Percentiles rank a stretch among this genome's conserved stretches.
Evolutionary conservation across 2,888 invertebrate species (phyloP).

Genomic region (Pyrrhosoma nymphula): DNA sequence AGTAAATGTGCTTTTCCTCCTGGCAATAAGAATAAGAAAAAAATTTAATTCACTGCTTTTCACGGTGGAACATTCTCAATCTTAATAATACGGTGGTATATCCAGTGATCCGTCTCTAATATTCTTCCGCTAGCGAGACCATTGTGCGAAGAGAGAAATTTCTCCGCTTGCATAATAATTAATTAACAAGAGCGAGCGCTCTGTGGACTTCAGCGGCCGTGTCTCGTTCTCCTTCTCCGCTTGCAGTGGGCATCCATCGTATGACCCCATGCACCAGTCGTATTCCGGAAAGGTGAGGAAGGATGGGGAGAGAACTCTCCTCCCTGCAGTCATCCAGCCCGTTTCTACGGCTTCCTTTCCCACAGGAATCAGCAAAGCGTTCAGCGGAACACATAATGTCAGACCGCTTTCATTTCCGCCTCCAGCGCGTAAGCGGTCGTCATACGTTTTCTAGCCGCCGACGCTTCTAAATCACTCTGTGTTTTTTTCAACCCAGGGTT

Average conservation of each 20-base stretch:
- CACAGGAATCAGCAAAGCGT: constrained; percentile 55
- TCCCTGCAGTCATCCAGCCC: not conserved
- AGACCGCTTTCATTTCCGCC: constrained; percentile 43
- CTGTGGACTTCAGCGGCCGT: not conserved
- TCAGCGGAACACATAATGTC: constrained; percentile 48
- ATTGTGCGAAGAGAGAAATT: not conserved
- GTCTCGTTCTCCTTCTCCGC: not conserved
- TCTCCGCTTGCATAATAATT: not conserved
- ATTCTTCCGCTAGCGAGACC: not conserved
- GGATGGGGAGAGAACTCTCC: not conserved
- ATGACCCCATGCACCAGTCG: not conserved
- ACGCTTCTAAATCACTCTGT: not conserved
- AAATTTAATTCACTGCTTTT: no score
- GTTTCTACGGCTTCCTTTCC: constrained; percentile 43
- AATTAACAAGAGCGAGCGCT: not conserved
- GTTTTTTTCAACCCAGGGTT: not conserved
- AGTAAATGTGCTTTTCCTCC: no score
- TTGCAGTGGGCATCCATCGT: not conserved
- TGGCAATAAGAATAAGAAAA: no score
- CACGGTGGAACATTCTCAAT: no score
- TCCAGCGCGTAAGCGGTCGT: constrained; percentile 13
- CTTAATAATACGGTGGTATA: no score
- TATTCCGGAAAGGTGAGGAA: no score
- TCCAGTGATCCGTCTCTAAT: no score
- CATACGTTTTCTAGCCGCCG: not conserved